Base-by-base conservation (phyloP, 2,113 vertebrate species). In the Lucifuga dentata region DNA sequence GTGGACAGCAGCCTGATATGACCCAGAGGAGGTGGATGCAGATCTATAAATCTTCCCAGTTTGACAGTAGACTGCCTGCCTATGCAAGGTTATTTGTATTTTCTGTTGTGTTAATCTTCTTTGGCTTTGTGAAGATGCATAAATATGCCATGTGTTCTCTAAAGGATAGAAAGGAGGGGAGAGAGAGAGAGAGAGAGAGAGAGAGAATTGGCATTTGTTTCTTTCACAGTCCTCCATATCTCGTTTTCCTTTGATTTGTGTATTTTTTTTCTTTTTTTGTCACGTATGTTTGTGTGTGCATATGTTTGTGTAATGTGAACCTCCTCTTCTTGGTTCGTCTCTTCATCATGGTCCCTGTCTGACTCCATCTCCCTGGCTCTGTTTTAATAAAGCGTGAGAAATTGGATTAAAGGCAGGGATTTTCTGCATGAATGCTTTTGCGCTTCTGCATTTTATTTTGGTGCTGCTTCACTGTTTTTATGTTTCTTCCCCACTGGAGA, bases 381-480 rank as follows among this genome's bases (percentile, higher is more conserved):
- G 80, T 85, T 90, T 87, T 86, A 86, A 89, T 88, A 87, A 91
- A 86, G 86, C 77, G 83, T 83, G 78, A 78, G 61, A 48, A 86
- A 90, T 87, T 86, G 88, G 89, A 89, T 91, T 89, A 90, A 87
- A 88, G 76, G 77, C 80, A 51, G 51, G 80, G 75, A 87, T 90
- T 90, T 90, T 90, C 85, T 76, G 80, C 88, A 70, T 86, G 79
- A 78, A 63, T 78, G 68, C 84, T 26, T 85, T 78, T 73, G 84
- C 41, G 53, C 78, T 83, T 89, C 72, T 88, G 87, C 32, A 66
- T 85, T 83, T 85, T 82, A 85, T 82, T 87, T 87, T 81, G 73
- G 33, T 76, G 56, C 71, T 60, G 44, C 72, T 23, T 82, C 66
- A 56, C 59, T 24, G 60, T 63, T 76, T 75, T 50, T 10, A 70